Conservation (phyloP, 2,113 vertebrate genomes). For the Sminthopsis crassicaudata region DNA sequence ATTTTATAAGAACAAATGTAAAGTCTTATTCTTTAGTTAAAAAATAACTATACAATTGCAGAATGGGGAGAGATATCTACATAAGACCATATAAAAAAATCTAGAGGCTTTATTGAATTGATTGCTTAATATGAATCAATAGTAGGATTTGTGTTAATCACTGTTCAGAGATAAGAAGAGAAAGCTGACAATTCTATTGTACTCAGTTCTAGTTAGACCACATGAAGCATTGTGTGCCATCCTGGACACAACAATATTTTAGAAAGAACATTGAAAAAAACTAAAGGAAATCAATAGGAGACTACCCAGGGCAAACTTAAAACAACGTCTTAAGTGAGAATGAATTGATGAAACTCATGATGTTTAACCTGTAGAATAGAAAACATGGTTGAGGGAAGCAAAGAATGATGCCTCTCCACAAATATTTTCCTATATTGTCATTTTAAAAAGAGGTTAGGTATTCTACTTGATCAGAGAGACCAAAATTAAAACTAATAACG, state of each 20-base stretch:
- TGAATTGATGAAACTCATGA: neutral
- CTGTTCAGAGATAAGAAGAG: neutral
- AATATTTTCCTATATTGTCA: neutral
- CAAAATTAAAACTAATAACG: neutral
- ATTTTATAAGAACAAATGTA: neutral
- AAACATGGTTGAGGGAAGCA: neutral
- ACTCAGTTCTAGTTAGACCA: neutral
- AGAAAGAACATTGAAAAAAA: neutral
- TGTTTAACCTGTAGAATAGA: neutral
- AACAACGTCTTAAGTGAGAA: neutral
- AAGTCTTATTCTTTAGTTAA: neutral
- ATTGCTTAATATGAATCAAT: neutral
- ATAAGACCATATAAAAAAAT: neutral
- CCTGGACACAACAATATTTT: neutral
- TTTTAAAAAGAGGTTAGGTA: neutral
- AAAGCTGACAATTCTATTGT: neutral
- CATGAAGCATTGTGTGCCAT: neutral
- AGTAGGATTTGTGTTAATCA: neutral
- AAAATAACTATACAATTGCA: neutral
- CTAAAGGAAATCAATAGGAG: neutral
- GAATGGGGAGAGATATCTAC: neutral
- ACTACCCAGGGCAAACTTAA: neutral
- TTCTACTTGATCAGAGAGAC: neutral
- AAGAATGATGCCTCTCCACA: neutral
- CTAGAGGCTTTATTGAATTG: neutral